Base-by-base conservation (phyloP, 2,888 invertebrate genomes). In the Mesorhabditis spiculigera region DNA sequence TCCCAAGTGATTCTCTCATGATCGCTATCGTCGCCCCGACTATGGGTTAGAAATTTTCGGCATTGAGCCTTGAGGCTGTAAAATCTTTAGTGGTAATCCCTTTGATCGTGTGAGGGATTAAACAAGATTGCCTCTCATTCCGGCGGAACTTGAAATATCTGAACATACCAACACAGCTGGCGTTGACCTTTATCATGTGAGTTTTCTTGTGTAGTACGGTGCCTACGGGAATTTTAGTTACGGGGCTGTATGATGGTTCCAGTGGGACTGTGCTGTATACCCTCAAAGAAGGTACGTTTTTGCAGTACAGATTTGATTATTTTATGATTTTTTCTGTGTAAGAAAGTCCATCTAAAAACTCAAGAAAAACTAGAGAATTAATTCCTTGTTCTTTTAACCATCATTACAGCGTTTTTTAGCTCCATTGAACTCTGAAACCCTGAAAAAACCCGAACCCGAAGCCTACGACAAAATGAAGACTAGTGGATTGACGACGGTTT, bases 11-110 rank as follows among this genome's bases (percentile, higher is more conserved):
- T 89, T 1, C 73, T 91, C 43, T 91, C 91, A 77, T 94, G 80
- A 93, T 93, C 82, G 87, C 90, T 43, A 94, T 94, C 92, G 93
- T 93, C 70, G 92, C 93, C 0, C 94, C 94, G 0, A 93, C 93
- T 68, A 94, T 94, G 94, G 86, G 89, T 89, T 85, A 87, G 88
- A 66, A 6, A 28, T 0, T 62, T 41, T 5, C 67, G 13, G 44
- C n/a, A 44, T 65, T 65, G 28, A 10, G 42, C 4, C 0, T 62
- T 10, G 66, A 8, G 41, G 5, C 45, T n/a, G 5, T 62, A 10
- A 41, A 50, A 5, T 43, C 66, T 76, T 63, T 71, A 82, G 91
- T 93, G 64, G 87, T 93, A 4, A 87, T 93, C 71, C 94, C 94
- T 0, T 87, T 93, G 0, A 90, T 94, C 43, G 93, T 94, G 93